phyloP scores from a whole-genome alignment of 2,113 vertebrate species.

The Pycnonotus jocosus region DNA sequence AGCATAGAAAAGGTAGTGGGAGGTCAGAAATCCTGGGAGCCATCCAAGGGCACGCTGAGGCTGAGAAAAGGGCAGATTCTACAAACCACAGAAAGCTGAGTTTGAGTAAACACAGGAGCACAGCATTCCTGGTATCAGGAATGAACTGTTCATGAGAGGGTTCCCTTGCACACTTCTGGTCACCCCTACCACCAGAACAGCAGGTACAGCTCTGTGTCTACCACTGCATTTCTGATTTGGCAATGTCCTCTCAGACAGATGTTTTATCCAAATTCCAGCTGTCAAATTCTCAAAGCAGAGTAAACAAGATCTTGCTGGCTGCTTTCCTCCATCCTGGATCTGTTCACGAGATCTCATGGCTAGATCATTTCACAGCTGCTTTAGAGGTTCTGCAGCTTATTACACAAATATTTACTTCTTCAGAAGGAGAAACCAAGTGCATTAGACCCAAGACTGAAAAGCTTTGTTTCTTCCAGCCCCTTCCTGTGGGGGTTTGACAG shows the following conservation, averaged over 20 bases:
- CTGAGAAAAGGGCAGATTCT: not conserved
- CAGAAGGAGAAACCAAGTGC: not conserved
- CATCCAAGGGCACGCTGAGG: not conserved
- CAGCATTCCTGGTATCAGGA: not conserved
- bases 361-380: slow-evolving; percentile 11
- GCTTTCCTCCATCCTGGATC: not conserved
- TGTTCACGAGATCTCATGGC: not conserved
- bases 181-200: not conserved
- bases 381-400: not conserved
- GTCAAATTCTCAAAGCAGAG: not conserved
- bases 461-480: not conserved
- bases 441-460: not conserved
- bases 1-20: not conserved
- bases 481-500: not conserved
- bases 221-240: not conserved
- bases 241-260: not conserved
- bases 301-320: not conserved
- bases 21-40: not conserved
- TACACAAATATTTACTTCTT: slow-evolving; percentile 6
- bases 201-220: not conserved
- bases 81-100: not conserved
- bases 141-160: not conserved
- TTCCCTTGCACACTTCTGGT: not conserved
- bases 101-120: not conserved
- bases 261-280: not conserved